These are phyloP conservation scores for Osmerus mordax DNA, from an alignment of 2,113 vertebrate species.

Conservation along the genomic window DNA sequence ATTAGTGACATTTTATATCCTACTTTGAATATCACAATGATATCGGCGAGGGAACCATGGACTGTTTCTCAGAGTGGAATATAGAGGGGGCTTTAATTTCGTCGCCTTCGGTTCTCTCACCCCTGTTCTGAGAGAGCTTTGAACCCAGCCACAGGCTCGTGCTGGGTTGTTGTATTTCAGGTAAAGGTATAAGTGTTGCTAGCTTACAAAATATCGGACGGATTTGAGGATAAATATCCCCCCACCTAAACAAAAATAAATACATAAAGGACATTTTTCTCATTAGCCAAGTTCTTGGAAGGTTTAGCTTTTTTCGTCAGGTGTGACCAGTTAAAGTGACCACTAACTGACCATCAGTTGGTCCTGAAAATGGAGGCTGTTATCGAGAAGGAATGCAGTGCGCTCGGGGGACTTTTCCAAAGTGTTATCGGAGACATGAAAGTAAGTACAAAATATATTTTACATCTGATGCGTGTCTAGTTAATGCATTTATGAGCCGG, in stretches of 20 bases:
- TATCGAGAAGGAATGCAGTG: conserved; percentile 80
- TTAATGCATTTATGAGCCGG: no score
- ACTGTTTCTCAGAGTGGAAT: conserved; percentile 1
- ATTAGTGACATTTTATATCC: background rate
- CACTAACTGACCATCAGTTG: conserved; percentile 56
- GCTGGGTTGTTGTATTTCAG: background rate
- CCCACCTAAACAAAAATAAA: background rate
- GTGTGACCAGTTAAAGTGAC: conserved; percentile 39
- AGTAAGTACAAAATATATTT: conserved; percentile 50
- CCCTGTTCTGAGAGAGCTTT: background rate
- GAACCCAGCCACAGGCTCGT: background rate
- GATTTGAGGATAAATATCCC: background rate
- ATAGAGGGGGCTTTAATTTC: conserved; percentile 34
- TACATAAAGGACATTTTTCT: background rate
- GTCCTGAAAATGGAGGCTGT: conserved; percentile 76
- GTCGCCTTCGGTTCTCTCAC: background rate
- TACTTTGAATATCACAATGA: background rate
- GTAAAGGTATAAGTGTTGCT: no score
- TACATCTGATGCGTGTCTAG: no score
- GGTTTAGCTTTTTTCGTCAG: background rate
- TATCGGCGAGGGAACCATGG: conserved; percentile 30
- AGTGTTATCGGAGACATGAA: conserved; percentile 80
- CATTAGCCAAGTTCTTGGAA: background rate
- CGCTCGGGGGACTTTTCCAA: conserved; percentile 80
- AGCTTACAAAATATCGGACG: no score